phyloP scores from a whole-genome alignment of 2,113 vertebrate genomes.

The Dasyurus viverrinus region DNA sequence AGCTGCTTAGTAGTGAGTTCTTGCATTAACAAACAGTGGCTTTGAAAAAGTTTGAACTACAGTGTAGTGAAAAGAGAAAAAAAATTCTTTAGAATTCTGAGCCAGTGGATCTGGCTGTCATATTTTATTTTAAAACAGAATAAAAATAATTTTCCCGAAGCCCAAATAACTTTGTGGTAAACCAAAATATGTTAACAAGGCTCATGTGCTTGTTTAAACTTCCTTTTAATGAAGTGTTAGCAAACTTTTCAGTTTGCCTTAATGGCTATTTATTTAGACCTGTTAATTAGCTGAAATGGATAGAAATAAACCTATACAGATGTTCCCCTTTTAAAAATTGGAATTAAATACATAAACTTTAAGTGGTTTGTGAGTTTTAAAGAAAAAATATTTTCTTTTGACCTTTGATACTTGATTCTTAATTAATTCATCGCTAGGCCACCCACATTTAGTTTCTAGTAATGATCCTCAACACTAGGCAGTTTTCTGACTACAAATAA shows the following conservation, averaged over 20 bases:
- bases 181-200: constrained; percentile 83
- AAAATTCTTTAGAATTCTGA: constrained; percentile 67
- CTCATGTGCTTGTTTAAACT: constrained; percentile 83
- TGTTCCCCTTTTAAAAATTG: constrained; percentile 78
- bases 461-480: constrained; percentile 72
- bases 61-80: constrained; percentile 66
- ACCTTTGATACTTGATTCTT: constrained; percentile 82
- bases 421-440: constrained; percentile 81
- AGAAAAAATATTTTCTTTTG: constrained; percentile 83
- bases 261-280: constrained; percentile 82
- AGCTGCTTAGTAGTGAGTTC: constrained; percentile 41
- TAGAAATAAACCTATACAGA: constrained; percentile 78
- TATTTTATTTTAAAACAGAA: constrained; percentile 75
- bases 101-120: constrained; percentile 75
- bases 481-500: constrained; percentile 68
- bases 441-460: constrained; percentile 80
- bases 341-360: constrained; percentile 78
- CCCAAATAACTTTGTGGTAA: constrained; percentile 79
- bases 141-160: constrained; percentile 76
- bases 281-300: constrained; percentile 81
- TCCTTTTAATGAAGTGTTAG: constrained; percentile 86
- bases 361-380: constrained; percentile 82
- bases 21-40: constrained; percentile 46
- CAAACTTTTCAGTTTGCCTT: constrained; percentile 80
- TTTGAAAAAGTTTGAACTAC: constrained; percentile 64